phyloP scores from a whole-genome alignment of 2,113 vertebrate genomes.

The Spilogale gracilis region DNA sequence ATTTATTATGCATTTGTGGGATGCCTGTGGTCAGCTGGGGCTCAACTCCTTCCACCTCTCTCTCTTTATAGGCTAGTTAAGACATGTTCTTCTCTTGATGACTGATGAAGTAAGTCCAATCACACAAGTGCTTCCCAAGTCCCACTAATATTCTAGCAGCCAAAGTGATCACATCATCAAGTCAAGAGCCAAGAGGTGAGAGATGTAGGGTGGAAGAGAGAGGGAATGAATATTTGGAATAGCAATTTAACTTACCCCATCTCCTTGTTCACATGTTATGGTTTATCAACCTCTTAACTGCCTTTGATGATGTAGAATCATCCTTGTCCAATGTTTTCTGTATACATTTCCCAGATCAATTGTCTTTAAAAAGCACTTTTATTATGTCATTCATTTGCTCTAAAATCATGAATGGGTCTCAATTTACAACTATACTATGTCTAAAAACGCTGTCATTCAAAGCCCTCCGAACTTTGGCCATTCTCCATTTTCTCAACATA shows the following conservation, averaged over 20 bases:
- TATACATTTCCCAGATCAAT: neutral
- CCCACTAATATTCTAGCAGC: neutral
- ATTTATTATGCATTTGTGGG: neutral
- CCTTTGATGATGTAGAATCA: neutral
- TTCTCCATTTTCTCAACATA: constrained; percentile 34
- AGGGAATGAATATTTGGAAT: neutral
- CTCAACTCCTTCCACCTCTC: neutral
- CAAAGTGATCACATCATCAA: neutral
- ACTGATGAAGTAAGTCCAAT: neutral
- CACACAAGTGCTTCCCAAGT: neutral
- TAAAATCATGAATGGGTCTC: constrained; percentile 1
- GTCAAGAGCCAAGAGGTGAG: neutral
- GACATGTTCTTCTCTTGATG: neutral
- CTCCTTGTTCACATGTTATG: neutral
- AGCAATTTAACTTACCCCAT: neutral
- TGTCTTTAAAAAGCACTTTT: neutral
- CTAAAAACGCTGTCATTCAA: neutral
- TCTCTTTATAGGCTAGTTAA: neutral
- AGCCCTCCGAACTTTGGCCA: neutral
- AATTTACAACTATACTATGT: neutral
- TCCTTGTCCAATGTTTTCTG: neutral
- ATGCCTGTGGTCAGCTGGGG: neutral
- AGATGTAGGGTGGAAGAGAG: neutral
- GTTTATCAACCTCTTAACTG: neutral
- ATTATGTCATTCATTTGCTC: neutral